Evolutionary conservation across 2,113 vertebrate species (phyloP), one percentile per base, ranked within the genome.

Genomic region (Pteropus alecto): DNA sequence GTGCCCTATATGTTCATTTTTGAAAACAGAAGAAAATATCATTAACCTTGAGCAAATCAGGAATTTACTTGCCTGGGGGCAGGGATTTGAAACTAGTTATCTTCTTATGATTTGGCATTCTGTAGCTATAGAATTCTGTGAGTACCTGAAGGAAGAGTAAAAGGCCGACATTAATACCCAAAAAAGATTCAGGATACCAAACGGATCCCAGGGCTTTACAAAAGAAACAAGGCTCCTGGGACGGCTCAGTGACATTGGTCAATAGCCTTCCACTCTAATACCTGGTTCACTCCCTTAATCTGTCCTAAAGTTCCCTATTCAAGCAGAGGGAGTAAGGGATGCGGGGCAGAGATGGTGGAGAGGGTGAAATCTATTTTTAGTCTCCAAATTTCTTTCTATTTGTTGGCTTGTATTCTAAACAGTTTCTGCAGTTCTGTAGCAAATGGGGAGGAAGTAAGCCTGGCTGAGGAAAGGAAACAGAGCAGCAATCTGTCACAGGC

Each of bases 401-500:
- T 33, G 14, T 68, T 87, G 82, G 77, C 86, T 96, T 58, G 28
- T 46, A 78, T 88, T 70, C 68, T 85, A 56, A 87, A 79, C 3
- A 46, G 38, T 76, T 71, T 73, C 85, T 88, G 93, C 51, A 94
- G 92, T 93, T 92, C 70, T 95, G 70, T 13, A 71, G 60, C 61
- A 41, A 94, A 93, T 3, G 35, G 91, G 16, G 58, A 86, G 35
- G 58, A 90, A 21, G 87, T 15, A 60, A 92, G 77, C 71, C 51
- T 87, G 88, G 70, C 58, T 74, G 41, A 58, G 76, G 35, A 93
- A 85, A 94, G 51, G 89, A 94, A 60, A 38, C 24, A 46, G 85
- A 63, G 76, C 4, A n/a, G 61, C 96, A 95, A 96, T 90, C 94
- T 95, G 90, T 77, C 94, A 94, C 2, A 19, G 56, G 77, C 82